These are phyloP conservation scores for Tenrec ecaudatus DNA, from an alignment of 2,113 vertebrate species.

Conservation along the genomic window DNA sequence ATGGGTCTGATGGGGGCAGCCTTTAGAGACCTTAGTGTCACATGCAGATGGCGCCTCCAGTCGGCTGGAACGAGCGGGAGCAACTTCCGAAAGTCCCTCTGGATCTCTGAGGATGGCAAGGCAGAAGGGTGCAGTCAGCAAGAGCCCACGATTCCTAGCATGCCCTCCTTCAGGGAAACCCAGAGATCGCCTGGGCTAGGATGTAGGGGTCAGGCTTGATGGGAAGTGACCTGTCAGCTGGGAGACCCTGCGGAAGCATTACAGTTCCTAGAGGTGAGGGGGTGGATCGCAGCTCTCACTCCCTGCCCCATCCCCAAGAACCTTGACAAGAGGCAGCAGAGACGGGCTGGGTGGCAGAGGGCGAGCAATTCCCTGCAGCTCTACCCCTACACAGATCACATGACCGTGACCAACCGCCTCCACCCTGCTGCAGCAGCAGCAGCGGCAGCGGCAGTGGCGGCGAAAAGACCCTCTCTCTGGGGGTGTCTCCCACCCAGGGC, in stretches of 20 bases:
- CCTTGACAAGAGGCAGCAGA: background rate
- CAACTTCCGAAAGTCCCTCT: background rate
- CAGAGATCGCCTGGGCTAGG: background rate
- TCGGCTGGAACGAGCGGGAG: background rate
- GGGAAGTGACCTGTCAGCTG: background rate
- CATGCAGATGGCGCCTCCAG: background rate
- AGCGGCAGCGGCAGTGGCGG: background rate
- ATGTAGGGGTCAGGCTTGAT: background rate
- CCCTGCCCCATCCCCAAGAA: background rate
- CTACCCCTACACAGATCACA: background rate
- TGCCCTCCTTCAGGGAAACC: slow-evolving; percentile 3
- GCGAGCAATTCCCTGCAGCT: slow-evolving; percentile 23
- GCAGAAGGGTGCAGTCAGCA: background rate
- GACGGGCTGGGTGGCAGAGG: background rate
- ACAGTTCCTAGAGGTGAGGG: background rate
- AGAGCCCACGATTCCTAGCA: background rate
- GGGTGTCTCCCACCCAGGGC: background rate
- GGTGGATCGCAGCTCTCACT: background rate
- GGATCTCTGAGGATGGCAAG: background rate
- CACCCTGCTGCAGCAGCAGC: too few species aligned
- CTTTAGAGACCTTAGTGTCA: slow-evolving; percentile 11
- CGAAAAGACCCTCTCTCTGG: background rate
- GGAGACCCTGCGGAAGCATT: background rate
- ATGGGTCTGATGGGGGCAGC: background rate
- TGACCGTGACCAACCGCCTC: background rate